Evolutionary conservation across 2,113 vertebrate genomes (phyloP).

Genomic region (Neolamprologus cancellatus): DNA sequence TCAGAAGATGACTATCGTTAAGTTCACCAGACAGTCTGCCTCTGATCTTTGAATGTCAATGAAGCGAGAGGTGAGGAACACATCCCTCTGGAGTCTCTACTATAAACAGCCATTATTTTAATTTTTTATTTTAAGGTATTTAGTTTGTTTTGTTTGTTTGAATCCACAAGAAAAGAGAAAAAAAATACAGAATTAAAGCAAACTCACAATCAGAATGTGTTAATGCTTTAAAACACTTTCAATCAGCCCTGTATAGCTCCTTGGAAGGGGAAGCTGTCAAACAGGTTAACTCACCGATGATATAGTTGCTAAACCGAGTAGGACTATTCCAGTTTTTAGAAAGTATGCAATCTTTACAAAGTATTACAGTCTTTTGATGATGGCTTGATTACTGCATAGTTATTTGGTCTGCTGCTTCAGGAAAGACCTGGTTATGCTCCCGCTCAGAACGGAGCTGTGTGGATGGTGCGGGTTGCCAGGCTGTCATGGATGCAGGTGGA

Average conservation of each 20-base stretch:
- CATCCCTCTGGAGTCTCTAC: not conserved
- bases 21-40: not conserved
- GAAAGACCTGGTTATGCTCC: not conserved
- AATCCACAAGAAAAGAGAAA: not conserved
- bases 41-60: constrained; percentile 1
- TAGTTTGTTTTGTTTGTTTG: not conserved
- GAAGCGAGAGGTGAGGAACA: not conserved
- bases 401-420: not conserved
- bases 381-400: not conserved
- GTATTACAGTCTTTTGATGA: not conserved
- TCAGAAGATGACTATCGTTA: not conserved
- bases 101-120: not conserved
- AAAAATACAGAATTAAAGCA: not conserved
- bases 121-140: not conserved
- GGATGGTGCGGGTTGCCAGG: not conserved
- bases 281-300: not conserved
- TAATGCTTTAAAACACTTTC: not conserved
- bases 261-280: not conserved
- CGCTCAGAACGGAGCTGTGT: not conserved
- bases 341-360: not conserved
- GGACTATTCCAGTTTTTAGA: not conserved
- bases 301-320: not conserved
- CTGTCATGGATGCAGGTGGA: not conserved
- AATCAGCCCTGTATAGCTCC: accelerated
- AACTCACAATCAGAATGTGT: not conserved